Percentiles rank a stretch among this genome's conserved stretches.
Conservation (phyloP, 2,113 vertebrate genomes). For the Sinocyclocheilus anophthalmus region DNA sequence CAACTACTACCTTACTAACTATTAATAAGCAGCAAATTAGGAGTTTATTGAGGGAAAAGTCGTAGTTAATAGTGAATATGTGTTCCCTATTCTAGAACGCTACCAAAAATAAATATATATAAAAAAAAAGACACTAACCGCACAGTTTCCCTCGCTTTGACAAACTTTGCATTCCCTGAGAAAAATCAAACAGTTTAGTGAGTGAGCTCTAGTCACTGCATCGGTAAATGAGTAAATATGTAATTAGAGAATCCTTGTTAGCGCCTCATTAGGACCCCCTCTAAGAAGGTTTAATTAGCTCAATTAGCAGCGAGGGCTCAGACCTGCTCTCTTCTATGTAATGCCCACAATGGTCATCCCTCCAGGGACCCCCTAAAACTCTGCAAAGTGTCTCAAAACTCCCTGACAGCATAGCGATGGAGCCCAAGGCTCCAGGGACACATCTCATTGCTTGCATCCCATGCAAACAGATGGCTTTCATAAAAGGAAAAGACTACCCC, state of each 20-base stretch:
- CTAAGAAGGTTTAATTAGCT: constrained; percentile 54
- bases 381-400: constrained; percentile 22
- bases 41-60: too few species aligned
- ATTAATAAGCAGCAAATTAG: too few species aligned
- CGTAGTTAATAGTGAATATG: too few species aligned
- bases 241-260: constrained; percentile 54
- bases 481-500: background rate
- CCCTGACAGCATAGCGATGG: background rate
- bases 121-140: too few species aligned
- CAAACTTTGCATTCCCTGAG: constrained; percentile 9
- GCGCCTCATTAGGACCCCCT: constrained; percentile 39
- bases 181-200: constrained; percentile 9
- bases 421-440: background rate
- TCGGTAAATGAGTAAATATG: constrained; percentile 52
- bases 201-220: constrained; percentile 32
- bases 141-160: too few species aligned
- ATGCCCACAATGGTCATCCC: constrained; percentile 33
- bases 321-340: constrained; percentile 31
- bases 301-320: constrained; percentile 55
- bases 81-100: too few species aligned
- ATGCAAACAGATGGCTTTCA: constrained; percentile 32
- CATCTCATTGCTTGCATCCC: background rate
- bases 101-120: too few species aligned
- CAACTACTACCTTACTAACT: too few species aligned
- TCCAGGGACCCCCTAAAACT: constrained; percentile 10